Evolutionary conservation across 2,797 vertebrate genomes (phyloP).

Genomic region (Enteromius unitaeniatus): DNA sequence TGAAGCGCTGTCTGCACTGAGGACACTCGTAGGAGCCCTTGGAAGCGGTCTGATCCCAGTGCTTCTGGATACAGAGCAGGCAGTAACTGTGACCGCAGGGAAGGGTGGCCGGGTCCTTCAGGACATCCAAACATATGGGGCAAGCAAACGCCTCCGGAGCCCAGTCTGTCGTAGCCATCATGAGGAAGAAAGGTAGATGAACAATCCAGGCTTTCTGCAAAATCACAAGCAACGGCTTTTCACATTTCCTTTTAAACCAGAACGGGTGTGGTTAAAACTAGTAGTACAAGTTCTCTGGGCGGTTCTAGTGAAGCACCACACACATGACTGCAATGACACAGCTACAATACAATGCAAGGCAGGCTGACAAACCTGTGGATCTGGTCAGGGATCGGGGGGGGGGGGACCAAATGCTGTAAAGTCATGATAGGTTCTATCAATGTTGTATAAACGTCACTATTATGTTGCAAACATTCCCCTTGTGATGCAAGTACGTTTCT

Average conservation of each 20-base stretch:
- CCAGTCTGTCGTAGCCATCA: constrained; percentile 66
- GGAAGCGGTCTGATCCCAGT: constrained; percentile 74
- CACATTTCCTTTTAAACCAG: constrained; percentile 61
- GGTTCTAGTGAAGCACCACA: constrained; percentile 52
- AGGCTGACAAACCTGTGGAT: constrained; percentile 58
- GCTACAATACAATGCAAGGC: constrained; percentile 28
- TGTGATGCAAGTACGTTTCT: neutral
- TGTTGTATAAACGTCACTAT: neutral
- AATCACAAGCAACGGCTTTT: constrained; percentile 28
- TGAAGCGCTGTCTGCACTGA: constrained; percentile 78
- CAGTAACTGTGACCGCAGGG: constrained; percentile 85
- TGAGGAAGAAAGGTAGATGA: neutral
- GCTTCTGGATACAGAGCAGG: constrained; percentile 76
- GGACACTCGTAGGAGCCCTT: constrained; percentile 76
- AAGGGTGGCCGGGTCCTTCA: constrained; percentile 78
- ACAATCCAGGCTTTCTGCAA: neutral
- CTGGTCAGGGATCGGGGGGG: neutral
- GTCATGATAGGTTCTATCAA: neutral
- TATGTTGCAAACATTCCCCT: neutral
- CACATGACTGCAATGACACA: constrained; percentile 33
- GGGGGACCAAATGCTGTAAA: neutral
- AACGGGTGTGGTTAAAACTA: constrained; percentile 61
- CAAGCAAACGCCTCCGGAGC: constrained; percentile 78
- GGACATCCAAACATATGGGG: constrained; percentile 79
- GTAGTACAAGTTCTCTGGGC: constrained; percentile 71